Conservation (phyloP, 2,888 invertebrate species). For the Nomada flava region DNA sequence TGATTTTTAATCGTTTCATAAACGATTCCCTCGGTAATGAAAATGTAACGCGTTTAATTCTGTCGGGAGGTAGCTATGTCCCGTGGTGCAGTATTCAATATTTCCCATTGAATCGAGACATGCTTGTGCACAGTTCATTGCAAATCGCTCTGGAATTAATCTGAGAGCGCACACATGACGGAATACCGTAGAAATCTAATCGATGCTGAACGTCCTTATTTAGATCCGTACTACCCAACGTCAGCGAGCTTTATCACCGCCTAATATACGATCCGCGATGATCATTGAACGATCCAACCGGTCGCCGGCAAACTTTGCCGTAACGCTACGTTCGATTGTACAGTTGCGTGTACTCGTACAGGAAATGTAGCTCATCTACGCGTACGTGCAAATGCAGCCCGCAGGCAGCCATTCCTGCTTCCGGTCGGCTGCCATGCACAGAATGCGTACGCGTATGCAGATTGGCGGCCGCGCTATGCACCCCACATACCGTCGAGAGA, state of each 20-base stretch:
- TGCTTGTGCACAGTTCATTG: neutral
- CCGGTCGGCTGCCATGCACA: slow-evolving; percentile 74
- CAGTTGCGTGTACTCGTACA: slow-evolving; percentile 44
- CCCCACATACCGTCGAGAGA: slow-evolving; percentile 63
- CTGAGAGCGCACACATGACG: neutral
- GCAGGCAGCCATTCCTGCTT: slow-evolving; percentile 74
- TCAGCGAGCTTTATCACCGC: slow-evolving; percentile 14
- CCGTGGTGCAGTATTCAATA: neutral
- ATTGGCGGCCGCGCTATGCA: slow-evolving; percentile 69
- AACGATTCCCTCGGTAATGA: no score
- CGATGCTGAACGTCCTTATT: neutral
- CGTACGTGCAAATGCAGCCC: slow-evolving; percentile 66
- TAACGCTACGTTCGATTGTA: slow-evolving; percentile 49
- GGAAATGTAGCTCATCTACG: slow-evolving; percentile 65
- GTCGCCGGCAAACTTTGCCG: slow-evolving; percentile 55
- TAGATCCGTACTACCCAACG: neutral
- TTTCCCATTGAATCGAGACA: neutral
- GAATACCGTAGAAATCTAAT: neutral
- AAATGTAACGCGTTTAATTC: no score
- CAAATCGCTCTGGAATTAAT: neutral
- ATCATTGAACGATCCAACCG: slow-evolving; percentile 42
- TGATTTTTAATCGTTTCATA: no score
- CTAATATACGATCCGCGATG: slow-evolving; percentile 46
- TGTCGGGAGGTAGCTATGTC: no score
- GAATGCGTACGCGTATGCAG: slow-evolving; percentile 75